Evolutionary conservation across 2,113 vertebrate species (phyloP).

Genomic region (Cochlearius cochlearius): DNA sequence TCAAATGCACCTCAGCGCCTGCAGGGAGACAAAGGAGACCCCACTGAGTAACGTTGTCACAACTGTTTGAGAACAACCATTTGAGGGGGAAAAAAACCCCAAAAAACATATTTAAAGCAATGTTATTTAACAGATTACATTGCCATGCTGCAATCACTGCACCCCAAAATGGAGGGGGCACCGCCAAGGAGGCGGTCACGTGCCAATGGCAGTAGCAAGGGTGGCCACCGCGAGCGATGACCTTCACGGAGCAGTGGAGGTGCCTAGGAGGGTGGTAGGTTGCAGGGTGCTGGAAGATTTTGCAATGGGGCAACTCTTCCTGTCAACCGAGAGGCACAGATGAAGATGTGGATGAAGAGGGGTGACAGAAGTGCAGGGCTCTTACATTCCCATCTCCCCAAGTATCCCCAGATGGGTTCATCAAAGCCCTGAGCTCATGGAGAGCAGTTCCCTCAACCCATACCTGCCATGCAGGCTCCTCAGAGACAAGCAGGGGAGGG

Average conservation of each 20-base stretch:
- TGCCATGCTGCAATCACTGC: not conserved
- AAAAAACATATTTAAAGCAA: not conserved
- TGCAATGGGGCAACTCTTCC: not conserved
- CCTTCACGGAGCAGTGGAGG: accelerated
- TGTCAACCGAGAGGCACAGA: not conserved
- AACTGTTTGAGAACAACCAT: not conserved
- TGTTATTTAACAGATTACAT: not conserved
- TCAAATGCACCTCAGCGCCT: not conserved
- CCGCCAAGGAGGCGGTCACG: not conserved
- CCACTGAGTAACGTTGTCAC: not conserved
- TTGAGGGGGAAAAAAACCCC: not conserved
- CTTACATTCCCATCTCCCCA: not conserved
- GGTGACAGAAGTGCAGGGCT: not conserved
- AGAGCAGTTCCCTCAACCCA: not conserved
- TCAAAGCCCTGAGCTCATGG: not conserved
- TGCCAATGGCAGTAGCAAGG: not conserved
- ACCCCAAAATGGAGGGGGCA: not conserved
- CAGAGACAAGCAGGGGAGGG: not conserved
- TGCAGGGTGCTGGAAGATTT: not conserved
- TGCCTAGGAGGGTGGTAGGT: not conserved
- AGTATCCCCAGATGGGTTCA: not conserved
- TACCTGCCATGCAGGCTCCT: not conserved
- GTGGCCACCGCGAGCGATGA: not conserved
- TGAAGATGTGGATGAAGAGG: not conserved
- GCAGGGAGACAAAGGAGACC: not conserved